Evolutionary conservation across 2,797 vertebrate species (phyloP), one percentile per base, ranked within the genome.

Genomic region (Rhynchonycteris naso): DNA sequence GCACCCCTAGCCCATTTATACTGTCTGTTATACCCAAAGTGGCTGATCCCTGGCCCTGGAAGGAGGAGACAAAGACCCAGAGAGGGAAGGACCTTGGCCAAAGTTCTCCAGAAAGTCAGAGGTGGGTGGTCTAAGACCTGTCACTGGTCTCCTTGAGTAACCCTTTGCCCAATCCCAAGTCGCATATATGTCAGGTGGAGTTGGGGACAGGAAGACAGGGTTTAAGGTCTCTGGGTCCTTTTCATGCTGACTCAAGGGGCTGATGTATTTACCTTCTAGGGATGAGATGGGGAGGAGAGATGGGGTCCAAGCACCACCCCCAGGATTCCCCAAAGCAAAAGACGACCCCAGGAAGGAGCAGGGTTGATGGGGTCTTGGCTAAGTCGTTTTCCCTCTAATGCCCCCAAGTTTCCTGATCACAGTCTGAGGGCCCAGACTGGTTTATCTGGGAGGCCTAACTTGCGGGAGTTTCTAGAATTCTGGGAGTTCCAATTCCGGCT

Each of bases 341-440:
- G 72, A 47, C 35, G 56, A 38, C 28, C 47, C 28, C 24, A 61
- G 61, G 35, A 75, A 88, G 35, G 5, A 35, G 15, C 43, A 61
- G 33, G 30, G 69, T 50, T 66, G 38, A 76, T 43, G 21, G 72
- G 14, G n/a, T 16, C 11, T 54, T 22, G 63, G 28, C 68, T 56
- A 38, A 43, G 24, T 65, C 52, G 28, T 94, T 91, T 59, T 47
- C 61, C 93, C 81, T 92, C 76, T 92, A 69, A 78, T 63, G 38
- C 74, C 61, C 52, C 21, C 10, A 10, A 15, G 21, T 52, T 68
- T 65, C 56, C 93, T 86, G 78, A 66, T 28, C 12, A 28, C 13
- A 7, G 9, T 84, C 30, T 14, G 47, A 78, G 22, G 24, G 35
- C 26, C n/a, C 52, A 72, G 65, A 28, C 76, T 58, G 2, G 4